Evolutionary conservation across 2,888 invertebrate species (phyloP), one percentile per base, ranked within the genome.

Genomic region (Ethmia dodecea): DNA sequence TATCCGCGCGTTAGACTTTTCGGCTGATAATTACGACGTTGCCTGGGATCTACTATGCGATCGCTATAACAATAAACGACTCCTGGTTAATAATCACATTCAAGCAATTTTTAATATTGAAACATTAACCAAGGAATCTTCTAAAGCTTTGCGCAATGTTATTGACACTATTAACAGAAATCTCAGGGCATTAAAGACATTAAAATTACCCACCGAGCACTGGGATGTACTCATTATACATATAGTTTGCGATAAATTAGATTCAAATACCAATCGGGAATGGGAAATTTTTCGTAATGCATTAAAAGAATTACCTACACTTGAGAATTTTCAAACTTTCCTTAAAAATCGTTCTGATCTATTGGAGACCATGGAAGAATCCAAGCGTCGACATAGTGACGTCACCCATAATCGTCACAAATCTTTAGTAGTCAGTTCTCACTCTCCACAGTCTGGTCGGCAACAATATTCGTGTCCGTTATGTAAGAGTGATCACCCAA

Each of bases 21-120:
- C 35, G 1, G 33, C 32, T 9, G 41, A 36, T 6, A 46, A 43
- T 26, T 47, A 47, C 18, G 28, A 33, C 1, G 10, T 33, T 2
- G 49, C 44, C 1, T 46, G 45, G 46, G 8, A 28, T 2, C 13
- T 42, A 13, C 37, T 44, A 5, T 41, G 34, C 10, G 41, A 41
- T 3, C 20, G 47, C 2, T 50, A 28, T 13, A 14, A 45, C 25
- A 47, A 47, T 25, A 33, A 28, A 3, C 29, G 41, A 16, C 11
- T 49, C 3, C 25, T 49, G 0, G 13, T 40, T 2, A 40, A 40
- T 6, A 38, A 43, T 35, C 40, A 38, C 11, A n/a, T 43, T 1
- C 38, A 40, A 28, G 24, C 32, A 1, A n/a, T 43, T n/a, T 38
- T 38, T 28, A 36, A 36, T 10, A 38, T 40, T 8, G 41, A 41